These are phyloP conservation scores for Kobus ellipsiprymnus DNA, from an alignment of 2,113 vertebrate genomes.

Conservation along the genomic window DNA sequence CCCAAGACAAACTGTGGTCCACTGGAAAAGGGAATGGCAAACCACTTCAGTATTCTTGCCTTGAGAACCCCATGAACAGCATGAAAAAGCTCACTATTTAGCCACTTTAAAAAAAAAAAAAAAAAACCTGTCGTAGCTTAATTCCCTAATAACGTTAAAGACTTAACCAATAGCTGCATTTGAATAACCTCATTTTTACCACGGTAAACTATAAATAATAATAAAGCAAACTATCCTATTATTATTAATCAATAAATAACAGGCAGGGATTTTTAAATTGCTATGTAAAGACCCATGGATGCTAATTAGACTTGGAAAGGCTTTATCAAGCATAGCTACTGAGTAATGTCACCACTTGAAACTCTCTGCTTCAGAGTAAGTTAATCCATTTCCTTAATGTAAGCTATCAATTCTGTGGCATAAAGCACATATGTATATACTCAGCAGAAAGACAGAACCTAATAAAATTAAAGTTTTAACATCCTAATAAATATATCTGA, in stretches of 20 bases:
- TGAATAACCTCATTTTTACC: conserved; percentile 70
- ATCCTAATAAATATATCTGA: neutral
- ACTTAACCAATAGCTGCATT: conserved; percentile 77
- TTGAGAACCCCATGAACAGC: neutral
- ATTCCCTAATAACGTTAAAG: conserved; percentile 71
- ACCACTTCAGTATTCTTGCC: neutral
- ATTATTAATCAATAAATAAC: conserved; percentile 77
- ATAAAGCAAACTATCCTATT: conserved; percentile 68
- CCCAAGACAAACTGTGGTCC: neutral
- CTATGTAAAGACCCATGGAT: conserved; percentile 75
- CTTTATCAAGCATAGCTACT: conserved; percentile 71
- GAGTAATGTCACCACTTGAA: conserved; percentile 34
- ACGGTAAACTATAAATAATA: conserved; percentile 72
- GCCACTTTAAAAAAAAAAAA: conserved; percentile 43
- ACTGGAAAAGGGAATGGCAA: neutral
- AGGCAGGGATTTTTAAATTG: conserved; percentile 70
- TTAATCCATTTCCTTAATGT: neutral
- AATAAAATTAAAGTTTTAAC: neutral
- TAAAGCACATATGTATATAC: neutral
- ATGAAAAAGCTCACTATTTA: conserved; percentile 59
- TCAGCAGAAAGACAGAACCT: neutral
- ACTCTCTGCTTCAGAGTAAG: neutral
- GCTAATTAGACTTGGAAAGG: conserved; percentile 74
- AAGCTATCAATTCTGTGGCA: neutral
- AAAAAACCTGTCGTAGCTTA: conserved; percentile 72